phyloP scores from a whole-genome alignment of 2,113 vertebrate species.

The Oncorhynchus mykiss region DNA sequence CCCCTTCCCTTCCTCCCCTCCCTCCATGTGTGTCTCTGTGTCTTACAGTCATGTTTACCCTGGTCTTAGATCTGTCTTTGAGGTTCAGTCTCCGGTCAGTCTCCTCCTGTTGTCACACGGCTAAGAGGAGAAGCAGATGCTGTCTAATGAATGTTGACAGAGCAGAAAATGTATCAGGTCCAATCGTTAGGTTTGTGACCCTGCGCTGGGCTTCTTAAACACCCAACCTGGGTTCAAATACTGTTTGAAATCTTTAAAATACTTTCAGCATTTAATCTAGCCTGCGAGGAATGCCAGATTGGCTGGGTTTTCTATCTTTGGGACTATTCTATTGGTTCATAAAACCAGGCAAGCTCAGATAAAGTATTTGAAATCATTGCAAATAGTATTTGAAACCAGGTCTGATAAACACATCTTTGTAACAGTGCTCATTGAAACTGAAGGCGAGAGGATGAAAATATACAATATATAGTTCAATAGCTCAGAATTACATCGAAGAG shows the following conservation, averaged over 20 bases:
- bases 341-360: too few species aligned
- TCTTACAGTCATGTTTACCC: not conserved
- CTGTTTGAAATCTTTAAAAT: too few species aligned
- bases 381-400: too few species aligned
- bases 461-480: not conserved
- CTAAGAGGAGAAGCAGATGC: slow-evolving; percentile 32
- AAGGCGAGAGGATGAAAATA: not conserved
- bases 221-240: too few species aligned
- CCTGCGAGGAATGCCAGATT: too few species aligned
- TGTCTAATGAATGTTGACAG: slow-evolving; percentile 65
- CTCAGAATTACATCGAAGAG: too few species aligned
- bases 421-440: not conserved
- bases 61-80: too few species aligned
- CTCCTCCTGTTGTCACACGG: slow-evolving; percentile 29
- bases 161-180: slow-evolving; percentile 65
- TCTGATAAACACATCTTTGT: too few species aligned
- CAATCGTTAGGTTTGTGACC: slow-evolving; percentile 5
- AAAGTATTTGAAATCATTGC: too few species aligned
- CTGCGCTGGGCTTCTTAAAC: not conserved
- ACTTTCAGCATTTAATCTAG: too few species aligned
- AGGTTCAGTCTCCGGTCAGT: not conserved
- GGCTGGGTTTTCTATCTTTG: too few species aligned
- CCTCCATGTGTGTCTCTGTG: not conserved
- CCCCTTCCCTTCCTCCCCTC: not conserved
- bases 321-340: too few species aligned